Base-by-base conservation (phyloP, 2,797 vertebrate species). In the Danionella dracula region DNA sequence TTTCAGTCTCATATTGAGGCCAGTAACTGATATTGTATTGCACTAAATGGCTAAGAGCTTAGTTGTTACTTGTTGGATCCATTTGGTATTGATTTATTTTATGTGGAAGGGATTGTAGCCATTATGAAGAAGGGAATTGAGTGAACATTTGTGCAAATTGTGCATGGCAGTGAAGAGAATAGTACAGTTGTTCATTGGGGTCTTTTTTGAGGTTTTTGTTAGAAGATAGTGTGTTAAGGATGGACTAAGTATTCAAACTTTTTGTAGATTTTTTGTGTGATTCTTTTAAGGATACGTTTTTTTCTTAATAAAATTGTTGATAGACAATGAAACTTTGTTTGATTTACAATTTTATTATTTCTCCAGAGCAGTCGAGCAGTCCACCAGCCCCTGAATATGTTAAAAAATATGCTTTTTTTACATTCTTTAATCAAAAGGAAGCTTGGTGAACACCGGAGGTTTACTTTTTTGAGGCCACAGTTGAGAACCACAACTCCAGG, bases 1-100 rank as follows among this genome's bases (percentile, higher is more conserved):
- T 37, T 44, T 75, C 53, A 49, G 13, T 68, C 29, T 11, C 50
- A 51, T 46, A 38, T 15, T 32, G 15, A 60, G 59, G 10, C 12
- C 16, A 19, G 16, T 60, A 51, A 46, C 35, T 75, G 32, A 37
- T 71, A 69, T 41, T 66, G 64, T 68, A 38, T 68, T 69, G 53
- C 57, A 51, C 62, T 41, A 71, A 74, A 48, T 50, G 27, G 29
- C 17, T 45, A 62, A 62, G 71, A 56, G 51, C 68, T 60, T 61
- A 53, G 54, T 49, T n/a, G n/a, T n/a, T n/a, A 50, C 72, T 71
- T 60, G 53, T 20, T 57, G 13, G 35, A 42, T 57, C 37, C 64
- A 51, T 76, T 74, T 74, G 40, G 15, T 55, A 76, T 69, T 62
- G 64, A 31, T 70, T 73, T 63, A 34, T 35, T 37, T 55, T 57